Evolutionary conservation across 2,888 invertebrate species (phyloP).

Genomic region (Nudaria mundana): DNA sequence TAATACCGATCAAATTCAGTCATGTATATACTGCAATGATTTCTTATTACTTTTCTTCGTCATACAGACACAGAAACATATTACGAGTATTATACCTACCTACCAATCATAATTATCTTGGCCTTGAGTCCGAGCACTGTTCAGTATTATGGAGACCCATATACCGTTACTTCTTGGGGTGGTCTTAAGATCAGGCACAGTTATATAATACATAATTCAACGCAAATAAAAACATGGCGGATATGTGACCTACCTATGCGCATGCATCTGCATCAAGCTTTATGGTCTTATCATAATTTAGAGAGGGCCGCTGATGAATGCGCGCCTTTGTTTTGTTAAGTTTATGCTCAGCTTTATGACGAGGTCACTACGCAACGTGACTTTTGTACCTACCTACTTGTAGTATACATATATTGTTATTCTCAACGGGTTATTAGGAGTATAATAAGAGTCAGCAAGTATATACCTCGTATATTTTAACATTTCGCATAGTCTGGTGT

Average conservation of each 20-base stretch:
- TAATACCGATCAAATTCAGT: no score
- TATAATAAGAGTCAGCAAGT: slow-evolving; percentile 20
- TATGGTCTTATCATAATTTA: slow-evolving; percentile 55
- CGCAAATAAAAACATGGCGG: slow-evolving; percentile 19
- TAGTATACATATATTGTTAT: slow-evolving; percentile 12
- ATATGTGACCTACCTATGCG: slow-evolving; percentile 26
- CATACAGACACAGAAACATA: no score
- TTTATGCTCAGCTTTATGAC: slow-evolving; percentile 38
- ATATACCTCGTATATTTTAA: background rate
- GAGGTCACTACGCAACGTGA: slow-evolving; percentile 42
- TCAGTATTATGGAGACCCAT: no score
- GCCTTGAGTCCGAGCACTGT: no score
- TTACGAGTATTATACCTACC: no score
- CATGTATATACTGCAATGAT: no score
- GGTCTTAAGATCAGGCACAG: slow-evolving; percentile 7
- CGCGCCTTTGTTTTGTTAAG: slow-evolving; percentile 57
- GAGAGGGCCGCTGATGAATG: slow-evolving; percentile 50
- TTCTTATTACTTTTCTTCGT: no score
- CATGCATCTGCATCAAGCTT: slow-evolving; percentile 45
- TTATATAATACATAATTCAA: slow-evolving; percentile 18
- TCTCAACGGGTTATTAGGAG: slow-evolving; percentile 23
- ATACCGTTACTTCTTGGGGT: slow-evolving; percentile 4
- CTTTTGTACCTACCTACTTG: slow-evolving; percentile 26
- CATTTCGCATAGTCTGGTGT: slow-evolving; percentile 5
- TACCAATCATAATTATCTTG: no score